A percentile compares a stretch with the other conserved stretches of the same genome.
These are phyloP conservation scores for Rosalia funebris DNA, from an alignment of 2,888 invertebrate species.

Conservation along the genomic window DNA sequence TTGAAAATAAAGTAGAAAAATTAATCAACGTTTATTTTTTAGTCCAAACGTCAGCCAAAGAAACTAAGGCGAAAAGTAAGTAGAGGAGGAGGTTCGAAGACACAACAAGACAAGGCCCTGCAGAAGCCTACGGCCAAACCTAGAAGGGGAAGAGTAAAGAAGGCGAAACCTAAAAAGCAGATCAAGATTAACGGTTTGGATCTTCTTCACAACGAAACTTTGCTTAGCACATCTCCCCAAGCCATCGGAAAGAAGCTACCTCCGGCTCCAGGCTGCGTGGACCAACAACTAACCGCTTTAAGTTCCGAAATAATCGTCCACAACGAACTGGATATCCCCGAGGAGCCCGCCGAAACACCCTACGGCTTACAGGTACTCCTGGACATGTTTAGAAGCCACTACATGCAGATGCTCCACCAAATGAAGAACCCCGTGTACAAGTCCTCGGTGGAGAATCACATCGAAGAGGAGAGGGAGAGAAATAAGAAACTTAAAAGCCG, in stretches of 20 bases:
- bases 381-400: constrained; percentile 87
- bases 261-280: constrained; percentile 91
- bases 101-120: constrained; percentile 46
- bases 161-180: constrained; percentile 71
- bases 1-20: neutral
- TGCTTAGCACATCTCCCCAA: constrained; percentile 85
- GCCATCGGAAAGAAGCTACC: constrained; percentile 78
- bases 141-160: constrained; percentile 71
- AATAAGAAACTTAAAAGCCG: constrained; percentile 84
- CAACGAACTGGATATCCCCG: constrained; percentile 84
- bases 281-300: constrained; percentile 86
- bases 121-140: constrained; percentile 62
- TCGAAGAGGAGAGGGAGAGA: constrained; percentile 80
- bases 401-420: constrained; percentile 82
- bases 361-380: constrained; percentile 88
- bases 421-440: constrained; percentile 86
- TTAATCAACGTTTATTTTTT: constrained; percentile 22
- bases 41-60: constrained; percentile 62
- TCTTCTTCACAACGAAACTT: constrained; percentile 87
- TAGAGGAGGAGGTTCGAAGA: constrained; percentile 59
- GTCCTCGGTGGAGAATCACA: constrained; percentile 76
- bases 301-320: constrained; percentile 76
- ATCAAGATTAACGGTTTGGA: constrained; percentile 88
- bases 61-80: constrained; percentile 65
- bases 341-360: constrained; percentile 80